Base-by-base conservation (phyloP, 2,888 invertebrate genomes). In the Leptopilina myrica region DNA sequence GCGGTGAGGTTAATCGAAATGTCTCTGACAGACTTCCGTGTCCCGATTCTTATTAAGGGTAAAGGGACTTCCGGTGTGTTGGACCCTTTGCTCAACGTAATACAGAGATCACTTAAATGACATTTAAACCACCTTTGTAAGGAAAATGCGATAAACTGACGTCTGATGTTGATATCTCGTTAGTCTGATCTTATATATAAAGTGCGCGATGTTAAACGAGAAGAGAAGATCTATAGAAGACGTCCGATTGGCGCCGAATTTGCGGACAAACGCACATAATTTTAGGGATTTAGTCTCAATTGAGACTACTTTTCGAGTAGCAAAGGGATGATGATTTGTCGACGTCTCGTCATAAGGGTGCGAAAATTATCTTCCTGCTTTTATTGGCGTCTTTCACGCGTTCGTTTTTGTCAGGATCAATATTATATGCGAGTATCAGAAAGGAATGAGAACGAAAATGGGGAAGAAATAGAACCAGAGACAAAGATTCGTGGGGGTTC, bases 1-100 rank as follows among this genome's bases (percentile, higher is more conserved):
- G 87, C 86, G 79, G 90, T 79, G 89, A 82, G 84, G 85, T 90
- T 91, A 90, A 91, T 91, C 89, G 91, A 91, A 91, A 89, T 89
- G 91, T 91, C 91, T 87, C 86, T 84, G 80, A 78, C 91, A 91
- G 91, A 90, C 86, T 86, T 85, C 79, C 80, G 84, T 77, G 78
- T 67, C 79, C 80, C 83, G 80, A 84, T 82, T 84, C 84, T 83
- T 85, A 49, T 49, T 59, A 53, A 79, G 76, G 82, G 84, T 82
- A 82, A 81, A 81, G 81, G 78, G 76, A 82, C 83, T 83, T 85
- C 83, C 83, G 82, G 81, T 43, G 79, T 26, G 43, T 49, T 77
- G 69, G 15, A 82, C 80, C 78, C 76, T 73, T 69, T 67, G 69
- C n/a, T 33, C 78, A 75, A 77, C 78, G n/a, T n/a, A n/a, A n/a